These are phyloP conservation scores for Ispidina lecontei DNA, from an alignment of 2,797 vertebrate species.

Conservation along the genomic window DNA sequence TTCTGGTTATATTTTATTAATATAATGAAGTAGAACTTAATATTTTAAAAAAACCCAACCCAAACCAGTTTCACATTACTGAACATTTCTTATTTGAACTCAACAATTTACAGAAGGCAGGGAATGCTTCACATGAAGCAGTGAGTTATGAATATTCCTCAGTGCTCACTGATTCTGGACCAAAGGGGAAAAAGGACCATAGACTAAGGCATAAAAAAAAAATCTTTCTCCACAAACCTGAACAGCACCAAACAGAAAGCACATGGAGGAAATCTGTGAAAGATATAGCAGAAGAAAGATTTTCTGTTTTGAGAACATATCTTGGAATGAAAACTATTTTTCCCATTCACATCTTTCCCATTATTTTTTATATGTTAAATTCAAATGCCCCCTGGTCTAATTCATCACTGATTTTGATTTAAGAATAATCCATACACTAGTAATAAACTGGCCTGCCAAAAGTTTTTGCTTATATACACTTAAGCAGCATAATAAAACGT, in stretches of 20 bases:
- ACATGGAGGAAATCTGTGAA: neutral
- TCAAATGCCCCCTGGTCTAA: conserved; percentile 8
- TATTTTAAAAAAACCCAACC: neutral
- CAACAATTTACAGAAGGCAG: neutral
- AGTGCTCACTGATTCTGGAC: neutral
- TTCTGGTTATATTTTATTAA: neutral
- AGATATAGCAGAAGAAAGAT: neutral
- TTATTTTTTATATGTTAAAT: conserved; percentile 52
- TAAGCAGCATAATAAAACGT: conserved; percentile 1
- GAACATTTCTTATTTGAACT: neutral
- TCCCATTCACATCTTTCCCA: conserved; percentile 24
- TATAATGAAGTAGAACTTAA: neutral
- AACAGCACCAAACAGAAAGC: neutral
- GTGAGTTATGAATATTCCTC: neutral
- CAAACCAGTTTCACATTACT: neutral
- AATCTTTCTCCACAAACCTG: neutral
- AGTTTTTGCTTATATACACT: conserved; percentile 15
- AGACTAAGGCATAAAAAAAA: neutral
- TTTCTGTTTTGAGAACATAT: neutral
- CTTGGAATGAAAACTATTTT: neutral
- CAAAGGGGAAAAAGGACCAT: neutral
- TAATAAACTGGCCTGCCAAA: conserved; percentile 1
- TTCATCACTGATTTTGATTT: conserved; percentile 25
- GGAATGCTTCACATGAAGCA: neutral
- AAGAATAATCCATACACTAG: neutral